Evolutionary conservation across 2,113 vertebrate genomes (phyloP).

Genomic region (Calyptomena viridis): DNA sequence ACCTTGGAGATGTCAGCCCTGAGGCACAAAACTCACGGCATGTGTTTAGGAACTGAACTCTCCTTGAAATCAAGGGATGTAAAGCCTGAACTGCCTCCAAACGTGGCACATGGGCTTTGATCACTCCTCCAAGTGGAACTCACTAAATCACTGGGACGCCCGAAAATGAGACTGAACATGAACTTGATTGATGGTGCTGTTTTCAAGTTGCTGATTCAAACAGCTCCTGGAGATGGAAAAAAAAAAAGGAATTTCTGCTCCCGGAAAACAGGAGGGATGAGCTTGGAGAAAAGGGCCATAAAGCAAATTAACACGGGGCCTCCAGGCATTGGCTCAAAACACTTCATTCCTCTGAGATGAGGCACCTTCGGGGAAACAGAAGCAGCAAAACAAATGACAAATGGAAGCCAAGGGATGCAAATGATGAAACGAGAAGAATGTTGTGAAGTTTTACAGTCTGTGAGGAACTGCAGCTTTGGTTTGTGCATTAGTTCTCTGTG

Average conservation of each 20-base stretch:
- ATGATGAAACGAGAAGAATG: not conserved
- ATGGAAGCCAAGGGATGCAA: conserved; percentile 21
- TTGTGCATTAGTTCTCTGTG: not conserved
- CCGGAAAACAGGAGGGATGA: not conserved
- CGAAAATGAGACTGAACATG: not conserved
- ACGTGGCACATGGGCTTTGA: not conserved
- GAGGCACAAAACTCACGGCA: not conserved
- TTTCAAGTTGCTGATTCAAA: not conserved
- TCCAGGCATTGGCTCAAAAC: not conserved
- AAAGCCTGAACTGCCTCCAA: not conserved
- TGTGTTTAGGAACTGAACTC: not conserved
- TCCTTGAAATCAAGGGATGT: not conserved
- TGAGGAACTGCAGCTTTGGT: not conserved
- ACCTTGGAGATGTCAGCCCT: not conserved
- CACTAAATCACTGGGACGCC: not conserved
- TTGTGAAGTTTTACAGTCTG: not conserved
- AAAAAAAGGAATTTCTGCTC: conserved; percentile 4
- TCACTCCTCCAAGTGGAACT: not conserved
- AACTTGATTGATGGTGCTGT: not conserved
- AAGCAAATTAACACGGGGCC: conserved; percentile 6
- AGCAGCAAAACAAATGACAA: conserved; percentile 42
- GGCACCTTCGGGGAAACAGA: not conserved
- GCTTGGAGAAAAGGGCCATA: conserved; percentile 14
- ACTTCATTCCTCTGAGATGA: conserved; percentile 43
- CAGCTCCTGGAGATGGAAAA: not conserved